phyloP scores from a whole-genome alignment of 1,140 invertebrate genomes.

The Teleopsis dalmanni region DNA sequence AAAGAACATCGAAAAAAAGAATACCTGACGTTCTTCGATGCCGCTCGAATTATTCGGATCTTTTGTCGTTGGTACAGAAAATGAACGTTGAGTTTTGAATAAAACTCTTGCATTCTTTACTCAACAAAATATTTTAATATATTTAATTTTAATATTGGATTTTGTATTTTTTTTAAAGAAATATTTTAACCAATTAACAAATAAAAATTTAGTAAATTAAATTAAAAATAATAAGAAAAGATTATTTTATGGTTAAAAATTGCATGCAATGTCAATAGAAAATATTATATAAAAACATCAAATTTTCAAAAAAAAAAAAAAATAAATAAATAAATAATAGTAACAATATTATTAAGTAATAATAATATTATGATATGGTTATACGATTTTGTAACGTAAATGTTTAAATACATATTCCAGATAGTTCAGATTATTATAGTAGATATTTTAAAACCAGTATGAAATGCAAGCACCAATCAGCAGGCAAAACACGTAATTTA shows the following conservation, averaged over 20 bases:
- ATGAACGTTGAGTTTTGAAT: slow-evolving; percentile 85
- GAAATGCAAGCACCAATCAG: slow-evolving; percentile 39
- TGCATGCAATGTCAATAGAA: too few species aligned
- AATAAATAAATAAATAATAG: too few species aligned
- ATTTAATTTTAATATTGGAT: not conserved
- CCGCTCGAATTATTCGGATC: slow-evolving; percentile 51
- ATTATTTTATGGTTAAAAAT: not conserved
- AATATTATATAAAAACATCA: too few species aligned
- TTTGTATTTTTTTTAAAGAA: not conserved
- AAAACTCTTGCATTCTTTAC: slow-evolving; percentile 60
- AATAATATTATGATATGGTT: too few species aligned
- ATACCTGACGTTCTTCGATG: slow-evolving; percentile 48
- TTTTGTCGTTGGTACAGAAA: slow-evolving; percentile 80
- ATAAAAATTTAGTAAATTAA: not conserved
- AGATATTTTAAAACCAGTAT: slow-evolving; percentile 6
- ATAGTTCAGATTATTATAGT: too few species aligned
- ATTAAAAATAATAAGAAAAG: not conserved
- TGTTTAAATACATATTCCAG: not conserved
- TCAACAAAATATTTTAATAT: not conserved
- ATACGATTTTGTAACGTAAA: too few species aligned
- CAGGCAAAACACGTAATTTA: slow-evolving; percentile 25
- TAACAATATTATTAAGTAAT: too few species aligned
- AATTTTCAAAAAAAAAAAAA: too few species aligned
- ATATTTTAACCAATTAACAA: not conserved
- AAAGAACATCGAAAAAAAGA: slow-evolving; percentile 13